These are phyloP conservation scores for Turritopsis rubra DNA, from an alignment of 30 jellyfish, hydroid and myxozoan genomes.

Conservation along the genomic window DNA sequence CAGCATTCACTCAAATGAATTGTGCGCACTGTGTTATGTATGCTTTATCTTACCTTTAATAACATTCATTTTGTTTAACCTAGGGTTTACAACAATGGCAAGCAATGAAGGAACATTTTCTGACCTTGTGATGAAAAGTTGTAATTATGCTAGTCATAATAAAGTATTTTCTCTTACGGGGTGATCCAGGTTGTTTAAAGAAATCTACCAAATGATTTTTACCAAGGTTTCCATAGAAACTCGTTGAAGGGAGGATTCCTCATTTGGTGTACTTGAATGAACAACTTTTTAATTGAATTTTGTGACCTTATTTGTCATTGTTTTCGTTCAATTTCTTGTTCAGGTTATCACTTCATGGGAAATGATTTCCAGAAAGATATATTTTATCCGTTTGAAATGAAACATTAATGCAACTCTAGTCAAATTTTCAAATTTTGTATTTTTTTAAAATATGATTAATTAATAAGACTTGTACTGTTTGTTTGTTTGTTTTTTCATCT, in stretches of 20 bases:
- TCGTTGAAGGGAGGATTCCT: too few relatives aligned
- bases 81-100: slow-evolving; percentile 92
- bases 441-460: not conserved
- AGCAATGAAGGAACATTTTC: slow-evolving; percentile 57
- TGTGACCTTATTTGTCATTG: not conserved
- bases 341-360: not conserved
- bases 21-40: too few relatives aligned
- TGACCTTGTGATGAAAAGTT: slow-evolving; percentile 21
- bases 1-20: not conserved
- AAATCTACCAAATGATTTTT: not conserved
- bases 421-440: not conserved
- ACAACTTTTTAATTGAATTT: too few relatives aligned
- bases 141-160: not conserved
- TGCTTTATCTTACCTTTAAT: too few relatives aligned
- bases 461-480: not conserved
- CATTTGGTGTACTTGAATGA: not conserved
- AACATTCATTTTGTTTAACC: slow-evolving; percentile 1
- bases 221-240: too few relatives aligned
- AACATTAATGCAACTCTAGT: not conserved
- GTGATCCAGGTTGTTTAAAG: not conserved
- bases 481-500: not conserved
- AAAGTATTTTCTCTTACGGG: not conserved
- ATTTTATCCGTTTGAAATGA: not conserved
- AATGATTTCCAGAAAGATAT: not conserved
- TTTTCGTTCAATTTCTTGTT: not conserved